phyloP scores from a whole-genome alignment of 2,113 vertebrate genomes.

The Equus przewalskii region DNA sequence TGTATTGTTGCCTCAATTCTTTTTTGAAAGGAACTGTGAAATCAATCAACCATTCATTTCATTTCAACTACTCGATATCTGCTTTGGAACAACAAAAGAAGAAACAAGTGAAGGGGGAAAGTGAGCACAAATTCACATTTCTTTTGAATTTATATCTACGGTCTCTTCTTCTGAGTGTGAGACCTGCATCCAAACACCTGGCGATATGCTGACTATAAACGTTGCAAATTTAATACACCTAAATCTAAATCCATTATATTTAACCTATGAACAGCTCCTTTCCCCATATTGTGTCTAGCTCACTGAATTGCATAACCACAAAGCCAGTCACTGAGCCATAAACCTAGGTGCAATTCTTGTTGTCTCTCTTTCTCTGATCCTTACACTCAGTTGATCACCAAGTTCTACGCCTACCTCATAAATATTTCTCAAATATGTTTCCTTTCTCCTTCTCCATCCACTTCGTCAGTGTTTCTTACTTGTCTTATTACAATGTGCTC shows the following conservation, averaged over 20 bases:
- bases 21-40: conserved; percentile 21
- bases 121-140: neutral
- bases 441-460: neutral
- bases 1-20: neutral
- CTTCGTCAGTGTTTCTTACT: neutral
- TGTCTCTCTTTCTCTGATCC: neutral
- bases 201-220: neutral
- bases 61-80: neutral
- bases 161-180: neutral
- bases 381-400: neutral
- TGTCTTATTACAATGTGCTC: neutral
- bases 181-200: neutral
- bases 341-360: neutral
- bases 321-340: neutral
- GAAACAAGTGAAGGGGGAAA: neutral
- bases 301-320: neutral
- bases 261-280: neutral
- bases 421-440: neutral
- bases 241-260: neutral
- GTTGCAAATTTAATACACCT: neutral
- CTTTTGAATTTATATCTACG: neutral
- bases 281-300: neutral
- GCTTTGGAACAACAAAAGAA: neutral
- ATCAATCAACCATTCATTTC: neutral
- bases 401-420: neutral